phyloP scores from a whole-genome alignment of 2,797 vertebrate species.

The Stomatorhinus walkeri region DNA sequence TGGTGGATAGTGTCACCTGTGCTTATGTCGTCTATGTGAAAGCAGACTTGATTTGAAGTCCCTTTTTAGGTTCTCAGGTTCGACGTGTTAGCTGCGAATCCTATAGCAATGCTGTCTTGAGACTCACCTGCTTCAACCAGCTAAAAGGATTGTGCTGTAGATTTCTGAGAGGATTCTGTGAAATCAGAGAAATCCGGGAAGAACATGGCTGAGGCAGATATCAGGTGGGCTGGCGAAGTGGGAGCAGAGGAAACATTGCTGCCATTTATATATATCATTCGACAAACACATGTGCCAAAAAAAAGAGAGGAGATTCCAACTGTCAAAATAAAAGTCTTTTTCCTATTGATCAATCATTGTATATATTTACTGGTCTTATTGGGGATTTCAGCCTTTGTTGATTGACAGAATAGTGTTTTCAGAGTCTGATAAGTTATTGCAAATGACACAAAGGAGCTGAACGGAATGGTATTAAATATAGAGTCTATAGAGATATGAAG shows the following conservation, averaged over 20 bases:
- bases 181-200: conserved; percentile 42
- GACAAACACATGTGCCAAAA: background rate
- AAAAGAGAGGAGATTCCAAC: background rate
- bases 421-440: background rate
- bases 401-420: background rate
- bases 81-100: conserved; percentile 4
- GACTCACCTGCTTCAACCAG: conserved; percentile 45
- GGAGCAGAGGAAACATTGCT: background rate
- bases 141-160: conserved; percentile 24
- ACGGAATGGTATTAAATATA: background rate
- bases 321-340: background rate
- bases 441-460: conserved; percentile 6
- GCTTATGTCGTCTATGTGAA: conserved; percentile 39
- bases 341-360: background rate
- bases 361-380: background rate
- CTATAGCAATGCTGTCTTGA: conserved; percentile 35
- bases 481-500: background rate
- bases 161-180: conserved; percentile 36
- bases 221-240: background rate
- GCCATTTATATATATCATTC: background rate
- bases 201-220: conserved; percentile 40
- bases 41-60: conserved; percentile 71
- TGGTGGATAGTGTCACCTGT: conserved; percentile 51
- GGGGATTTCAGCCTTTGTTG: background rate
- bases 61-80: conserved; percentile 50